phyloP scores from a whole-genome alignment of 2,113 vertebrate species.

The Hiodon tergisus region DNA sequence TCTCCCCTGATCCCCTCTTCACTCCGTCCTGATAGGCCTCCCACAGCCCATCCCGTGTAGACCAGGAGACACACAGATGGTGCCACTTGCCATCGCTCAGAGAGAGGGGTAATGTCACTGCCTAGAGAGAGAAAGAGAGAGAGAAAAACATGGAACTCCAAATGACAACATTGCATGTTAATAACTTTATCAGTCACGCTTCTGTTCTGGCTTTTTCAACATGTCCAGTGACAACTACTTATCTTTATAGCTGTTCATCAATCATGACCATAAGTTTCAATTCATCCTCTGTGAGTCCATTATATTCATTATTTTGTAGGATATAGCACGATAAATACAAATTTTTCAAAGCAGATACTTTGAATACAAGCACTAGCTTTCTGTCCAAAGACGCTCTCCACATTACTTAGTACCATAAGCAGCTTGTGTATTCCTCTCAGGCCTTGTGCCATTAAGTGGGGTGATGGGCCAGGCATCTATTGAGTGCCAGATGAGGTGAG shows the following conservation, averaged over 20 bases:
- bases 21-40: constrained; percentile 72
- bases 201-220: background rate
- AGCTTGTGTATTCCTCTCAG: background rate
- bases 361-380: background rate
- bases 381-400: background rate
- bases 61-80: constrained; percentile 73
- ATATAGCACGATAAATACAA: too few relatives aligned
- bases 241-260: too few relatives aligned
- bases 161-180: too few relatives aligned
- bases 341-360: background rate
- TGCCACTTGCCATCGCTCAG: constrained; percentile 73
- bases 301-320: too few relatives aligned
- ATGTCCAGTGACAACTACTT: too few relatives aligned
- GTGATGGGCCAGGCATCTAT: background rate
- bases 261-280: too few relatives aligned
- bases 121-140: constrained; percentile 42
- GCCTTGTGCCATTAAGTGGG: constrained; percentile 7
- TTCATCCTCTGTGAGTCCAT: too few relatives aligned
- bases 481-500: background rate
- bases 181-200: background rate
- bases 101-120: constrained; percentile 59
- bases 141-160: background rate
- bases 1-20: constrained; percentile 64
- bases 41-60: constrained; percentile 70
- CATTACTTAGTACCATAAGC: constrained; percentile 6